phyloP scores from a whole-genome alignment of 2,888 invertebrate species.

The Melinaea menophilus region DNA sequence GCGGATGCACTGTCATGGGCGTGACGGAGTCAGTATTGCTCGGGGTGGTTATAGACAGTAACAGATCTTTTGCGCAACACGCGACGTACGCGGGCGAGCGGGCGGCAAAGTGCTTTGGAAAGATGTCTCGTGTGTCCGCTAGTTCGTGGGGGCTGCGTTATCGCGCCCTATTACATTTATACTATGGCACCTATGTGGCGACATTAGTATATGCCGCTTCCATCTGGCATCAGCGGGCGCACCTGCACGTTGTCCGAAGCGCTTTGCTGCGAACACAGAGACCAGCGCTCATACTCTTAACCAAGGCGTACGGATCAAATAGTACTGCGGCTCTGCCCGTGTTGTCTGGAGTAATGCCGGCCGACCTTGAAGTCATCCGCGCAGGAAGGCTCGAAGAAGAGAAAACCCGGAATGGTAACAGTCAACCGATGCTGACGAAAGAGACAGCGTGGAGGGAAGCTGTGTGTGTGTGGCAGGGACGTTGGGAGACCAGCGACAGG shows the following conservation, averaged over 20 bases:
- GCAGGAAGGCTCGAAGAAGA: background rate
- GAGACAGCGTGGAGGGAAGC: too few species aligned
- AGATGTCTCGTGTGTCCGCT: slow-evolving; percentile 34
- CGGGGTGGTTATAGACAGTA: too few species aligned
- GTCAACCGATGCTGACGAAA: too few species aligned
- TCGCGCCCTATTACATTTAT: slow-evolving; percentile 27
- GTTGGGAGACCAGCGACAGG: background rate
- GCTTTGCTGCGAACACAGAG: slow-evolving; percentile 30
- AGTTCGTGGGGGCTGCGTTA: slow-evolving; percentile 36
- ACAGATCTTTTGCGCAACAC: too few species aligned
- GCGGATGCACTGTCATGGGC: too few species aligned
- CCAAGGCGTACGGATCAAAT: slow-evolving; percentile 3
- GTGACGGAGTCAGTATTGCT: too few species aligned
- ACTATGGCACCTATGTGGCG: slow-evolving; percentile 31
- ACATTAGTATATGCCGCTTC: slow-evolving; percentile 30
- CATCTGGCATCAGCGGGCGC: slow-evolving; percentile 18
- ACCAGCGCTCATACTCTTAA: slow-evolving; percentile 2
- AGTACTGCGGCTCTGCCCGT: background rate
- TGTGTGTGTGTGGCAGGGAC: background rate
- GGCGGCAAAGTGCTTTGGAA: background rate
- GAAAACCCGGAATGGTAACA: too few species aligned
- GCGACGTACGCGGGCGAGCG: too few species aligned
- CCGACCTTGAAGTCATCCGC: background rate
- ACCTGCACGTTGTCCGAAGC: slow-evolving; percentile 21
- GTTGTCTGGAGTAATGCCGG: slow-evolving; percentile 2